phyloP scores from a whole-genome alignment of 2,797 vertebrate genomes.

The Gymnopithys bicolor region DNA sequence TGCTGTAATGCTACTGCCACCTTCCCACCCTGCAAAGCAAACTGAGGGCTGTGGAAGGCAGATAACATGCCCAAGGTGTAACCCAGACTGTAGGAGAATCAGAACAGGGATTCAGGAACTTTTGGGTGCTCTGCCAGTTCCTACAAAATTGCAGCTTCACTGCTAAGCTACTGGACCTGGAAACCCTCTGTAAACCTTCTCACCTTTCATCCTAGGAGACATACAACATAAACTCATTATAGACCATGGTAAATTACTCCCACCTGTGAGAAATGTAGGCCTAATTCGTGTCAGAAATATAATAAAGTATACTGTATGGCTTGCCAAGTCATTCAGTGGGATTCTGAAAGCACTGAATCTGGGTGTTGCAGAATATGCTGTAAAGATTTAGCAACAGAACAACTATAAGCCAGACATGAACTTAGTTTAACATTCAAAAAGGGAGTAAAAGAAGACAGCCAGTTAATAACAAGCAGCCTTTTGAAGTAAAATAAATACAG shows the following conservation, averaged over 20 bases:
- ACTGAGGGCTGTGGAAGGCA: background rate
- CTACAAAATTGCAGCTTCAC: background rate
- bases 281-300: too few species aligned
- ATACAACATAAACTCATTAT: rapidly evolving
- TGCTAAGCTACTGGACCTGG: background rate
- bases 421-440: too few species aligned
- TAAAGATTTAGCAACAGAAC: too few species aligned
- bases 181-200: background rate
- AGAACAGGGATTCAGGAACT: background rate
- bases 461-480: too few species aligned
- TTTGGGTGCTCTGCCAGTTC: background rate
- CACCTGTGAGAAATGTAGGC: too few species aligned
- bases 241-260: background rate
- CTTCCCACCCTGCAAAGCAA: background rate
- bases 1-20: background rate
- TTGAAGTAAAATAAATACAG: too few species aligned
- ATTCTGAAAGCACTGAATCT: too few species aligned
- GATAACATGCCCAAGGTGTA: background rate
- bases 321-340: too few species aligned
- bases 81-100: background rate
- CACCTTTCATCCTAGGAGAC: background rate
- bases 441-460: too few species aligned
- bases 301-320: too few species aligned
- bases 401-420: too few species aligned
- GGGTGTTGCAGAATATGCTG: too few species aligned